phyloP scores from a whole-genome alignment of 1,140 invertebrate species.

The Diorhabda sublineata region DNA sequence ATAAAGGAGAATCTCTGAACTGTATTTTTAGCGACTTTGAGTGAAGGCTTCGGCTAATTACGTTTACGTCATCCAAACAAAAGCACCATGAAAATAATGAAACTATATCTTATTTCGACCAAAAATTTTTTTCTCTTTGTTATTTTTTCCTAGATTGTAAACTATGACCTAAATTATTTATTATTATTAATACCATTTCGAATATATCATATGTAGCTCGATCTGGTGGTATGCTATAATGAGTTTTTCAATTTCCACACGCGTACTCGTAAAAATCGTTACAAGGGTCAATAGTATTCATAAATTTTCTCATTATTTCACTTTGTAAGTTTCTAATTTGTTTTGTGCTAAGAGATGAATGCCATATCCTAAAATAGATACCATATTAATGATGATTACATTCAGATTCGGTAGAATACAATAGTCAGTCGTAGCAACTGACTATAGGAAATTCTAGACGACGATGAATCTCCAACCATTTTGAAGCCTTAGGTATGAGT shows the following conservation, averaged over 20 bases:
- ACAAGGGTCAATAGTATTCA: constrained; percentile 81
- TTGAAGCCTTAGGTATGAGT: not conserved
- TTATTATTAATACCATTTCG: constrained; percentile 57
- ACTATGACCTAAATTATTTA: no score
- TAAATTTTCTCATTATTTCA: constrained; percentile 69
- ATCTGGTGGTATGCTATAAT: constrained; percentile 81
- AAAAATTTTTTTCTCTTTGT: no score
- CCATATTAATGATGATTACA: not conserved
- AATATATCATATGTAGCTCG: constrained; percentile 78
- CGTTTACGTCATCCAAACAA: no score
- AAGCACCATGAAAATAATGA: no score
- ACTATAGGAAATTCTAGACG: not conserved
- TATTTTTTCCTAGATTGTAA: no score
- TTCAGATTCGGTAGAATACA: constrained; percentile 10
- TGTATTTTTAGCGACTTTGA: no score
- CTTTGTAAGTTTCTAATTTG: constrained; percentile 30
- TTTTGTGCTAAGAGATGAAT: constrained; percentile 17
- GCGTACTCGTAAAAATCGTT: constrained; percentile 88
- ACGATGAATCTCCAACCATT: not conserved
- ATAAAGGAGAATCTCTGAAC: no score
- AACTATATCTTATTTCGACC: no score
- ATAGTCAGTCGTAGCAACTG: not conserved
- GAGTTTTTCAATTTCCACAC: constrained; percentile 80
- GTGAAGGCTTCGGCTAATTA: no score
- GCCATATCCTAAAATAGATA: constrained; percentile 11